Evolutionary conservation across 2,113 vertebrate genomes (phyloP).

Genomic region (Arenaria interpres): DNA sequence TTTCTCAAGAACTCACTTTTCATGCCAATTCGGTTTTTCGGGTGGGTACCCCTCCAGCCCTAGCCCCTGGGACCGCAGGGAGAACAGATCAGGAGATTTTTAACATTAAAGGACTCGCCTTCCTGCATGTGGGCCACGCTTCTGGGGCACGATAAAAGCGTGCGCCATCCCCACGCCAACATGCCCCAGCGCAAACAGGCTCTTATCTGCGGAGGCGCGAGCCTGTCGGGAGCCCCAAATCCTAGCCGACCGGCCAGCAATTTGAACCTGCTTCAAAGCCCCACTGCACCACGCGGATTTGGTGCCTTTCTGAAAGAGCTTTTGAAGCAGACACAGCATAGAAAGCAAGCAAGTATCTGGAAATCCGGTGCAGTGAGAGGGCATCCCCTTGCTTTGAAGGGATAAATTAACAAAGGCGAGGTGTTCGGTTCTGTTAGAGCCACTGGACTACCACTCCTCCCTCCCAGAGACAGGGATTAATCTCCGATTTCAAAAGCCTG

Average conservation of each 20-base stretch:
- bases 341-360: not conserved
- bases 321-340: not conserved
- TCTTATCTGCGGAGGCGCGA: rapidly evolving
- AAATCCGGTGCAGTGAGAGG: not conserved
- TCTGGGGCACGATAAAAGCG: not conserved
- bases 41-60: too few relatives aligned
- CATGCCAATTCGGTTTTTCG: not conserved
- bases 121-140: not conserved
- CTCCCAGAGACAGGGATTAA: not conserved
- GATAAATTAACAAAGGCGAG: not conserved
- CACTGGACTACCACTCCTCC: not conserved
- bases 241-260: not conserved
- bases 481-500: not conserved
- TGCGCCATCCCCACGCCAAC: rapidly evolving
- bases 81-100: not conserved
- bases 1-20: not conserved
- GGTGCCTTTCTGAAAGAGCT: not conserved
- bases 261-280: not conserved
- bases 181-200: not conserved
- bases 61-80: not conserved
- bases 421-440: not conserved
- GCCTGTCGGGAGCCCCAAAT: not conserved
- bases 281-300: rapidly evolving
- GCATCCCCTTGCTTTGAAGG: not conserved
- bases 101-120: not conserved